Evolutionary conservation across 2,797 vertebrate species (phyloP).

Genomic region (Nyctalus aviator): DNA sequence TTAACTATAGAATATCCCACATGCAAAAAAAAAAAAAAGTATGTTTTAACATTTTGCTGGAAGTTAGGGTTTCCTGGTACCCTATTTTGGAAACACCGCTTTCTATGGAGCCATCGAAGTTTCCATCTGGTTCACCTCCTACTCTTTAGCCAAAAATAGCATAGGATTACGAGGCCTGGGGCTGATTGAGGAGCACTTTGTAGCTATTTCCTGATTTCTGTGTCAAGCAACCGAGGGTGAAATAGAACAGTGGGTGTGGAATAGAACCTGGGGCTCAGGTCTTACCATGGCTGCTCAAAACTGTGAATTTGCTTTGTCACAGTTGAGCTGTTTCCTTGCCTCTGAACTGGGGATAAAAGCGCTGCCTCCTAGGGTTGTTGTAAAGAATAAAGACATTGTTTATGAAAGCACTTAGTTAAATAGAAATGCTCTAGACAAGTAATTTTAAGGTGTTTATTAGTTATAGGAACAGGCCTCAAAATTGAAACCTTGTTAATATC

Average conservation of each 20-base stretch:
- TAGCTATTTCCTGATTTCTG: not conserved
- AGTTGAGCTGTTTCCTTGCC: not conserved
- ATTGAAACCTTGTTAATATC: not conserved
- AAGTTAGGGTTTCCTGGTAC: not conserved
- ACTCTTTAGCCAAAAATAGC: not conserved
- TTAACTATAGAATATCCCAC: not conserved
- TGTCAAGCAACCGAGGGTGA: not conserved
- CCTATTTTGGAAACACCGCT: not conserved
- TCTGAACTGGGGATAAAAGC: not conserved
- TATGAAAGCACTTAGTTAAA: conserved; percentile 22
- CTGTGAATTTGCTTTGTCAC: not conserved
- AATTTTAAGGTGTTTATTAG: conserved; percentile 60
- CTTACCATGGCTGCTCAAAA: not conserved
- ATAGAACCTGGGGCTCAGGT: not conserved
- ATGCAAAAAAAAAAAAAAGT: not conserved
- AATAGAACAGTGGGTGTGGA: fast-evolving
- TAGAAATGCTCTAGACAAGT: conserved; percentile 35
- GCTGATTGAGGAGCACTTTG: not conserved
- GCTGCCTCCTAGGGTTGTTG: not conserved
- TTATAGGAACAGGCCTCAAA: not conserved
- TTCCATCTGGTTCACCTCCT: not conserved
- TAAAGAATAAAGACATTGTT: not conserved
- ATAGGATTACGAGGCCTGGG: no score
- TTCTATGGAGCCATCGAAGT: not conserved
- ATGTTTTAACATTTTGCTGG: conserved; percentile 22